Conservation (phyloP, 2,888 invertebrate species). For the Slavum lentiscoides region DNA sequence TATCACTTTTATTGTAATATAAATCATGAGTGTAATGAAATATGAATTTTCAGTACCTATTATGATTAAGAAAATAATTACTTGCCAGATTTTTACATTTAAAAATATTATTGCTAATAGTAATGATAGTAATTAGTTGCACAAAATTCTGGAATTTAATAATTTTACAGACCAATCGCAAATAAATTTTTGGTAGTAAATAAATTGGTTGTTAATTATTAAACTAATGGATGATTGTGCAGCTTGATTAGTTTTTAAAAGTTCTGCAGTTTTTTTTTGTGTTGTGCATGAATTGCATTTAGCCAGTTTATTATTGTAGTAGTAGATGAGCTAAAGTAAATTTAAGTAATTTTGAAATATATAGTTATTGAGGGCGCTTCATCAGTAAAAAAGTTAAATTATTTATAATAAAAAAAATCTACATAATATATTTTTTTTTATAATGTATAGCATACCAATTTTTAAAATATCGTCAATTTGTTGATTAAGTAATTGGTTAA, state of each 20-base stretch:
- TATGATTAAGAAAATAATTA: conserved; percentile 8
- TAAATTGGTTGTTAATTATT: background rate
- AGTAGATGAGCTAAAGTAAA: conserved; percentile 1
- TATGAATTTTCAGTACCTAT: background rate
- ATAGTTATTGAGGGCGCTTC: conserved; percentile 19
- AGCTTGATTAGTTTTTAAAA: background rate
- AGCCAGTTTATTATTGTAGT: conserved; percentile 22
- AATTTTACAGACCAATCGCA: background rate
- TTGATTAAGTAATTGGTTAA: too few relatives aligned
- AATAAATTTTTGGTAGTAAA: background rate
- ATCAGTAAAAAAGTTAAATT: background rate
- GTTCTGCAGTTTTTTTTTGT: conserved; percentile 32
- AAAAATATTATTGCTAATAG: background rate
- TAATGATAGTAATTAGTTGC: background rate
- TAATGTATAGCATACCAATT: too few relatives aligned
- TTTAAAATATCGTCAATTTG: background rate
- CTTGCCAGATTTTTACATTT: background rate
- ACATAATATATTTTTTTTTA: background rate
- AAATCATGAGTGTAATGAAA: background rate
- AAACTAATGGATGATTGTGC: background rate
- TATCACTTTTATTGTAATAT: background rate
- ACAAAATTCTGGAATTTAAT: background rate
- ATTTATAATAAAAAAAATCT: background rate
- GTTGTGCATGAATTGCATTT: conserved; percentile 43
- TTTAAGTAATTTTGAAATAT: background rate